Conservation (phyloP, 2,113 vertebrate species). For the Sinocyclocheilus rhinocerous region DNA sequence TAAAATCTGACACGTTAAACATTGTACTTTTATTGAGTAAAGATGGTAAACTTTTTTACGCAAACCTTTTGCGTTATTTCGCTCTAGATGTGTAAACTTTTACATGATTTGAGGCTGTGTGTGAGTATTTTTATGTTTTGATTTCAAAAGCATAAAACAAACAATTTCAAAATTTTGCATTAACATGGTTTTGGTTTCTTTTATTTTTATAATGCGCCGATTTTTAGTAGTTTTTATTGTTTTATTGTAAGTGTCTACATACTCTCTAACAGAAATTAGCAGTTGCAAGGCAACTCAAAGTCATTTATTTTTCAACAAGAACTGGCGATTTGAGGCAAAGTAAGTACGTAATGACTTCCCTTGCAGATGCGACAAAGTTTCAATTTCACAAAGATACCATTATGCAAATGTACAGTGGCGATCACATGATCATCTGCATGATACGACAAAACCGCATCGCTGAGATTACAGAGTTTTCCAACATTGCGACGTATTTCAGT, state of each 20-base stretch:
- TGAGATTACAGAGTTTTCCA: background rate
- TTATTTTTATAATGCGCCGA: background rate
- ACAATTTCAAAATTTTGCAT: background rate
- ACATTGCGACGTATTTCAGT: background rate
- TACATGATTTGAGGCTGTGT: no score
- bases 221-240: background rate
- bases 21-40: background rate
- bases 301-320: background rate
- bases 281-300: background rate
- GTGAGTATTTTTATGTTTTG: no score
- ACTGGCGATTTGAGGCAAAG: background rate
- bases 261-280: background rate
- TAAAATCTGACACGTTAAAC: background rate
- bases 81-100: no score
- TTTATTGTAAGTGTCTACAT: background rate
- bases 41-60: background rate
- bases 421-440: background rate
- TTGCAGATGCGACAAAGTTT: background rate
- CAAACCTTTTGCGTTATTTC: no score
- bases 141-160: no score
- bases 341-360: no score
- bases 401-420: background rate
- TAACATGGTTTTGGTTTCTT: background rate
- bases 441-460: background rate
- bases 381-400: background rate